phyloP scores from a whole-genome alignment of 2,888 invertebrate genomes.

The Chirona hameri region DNA sequence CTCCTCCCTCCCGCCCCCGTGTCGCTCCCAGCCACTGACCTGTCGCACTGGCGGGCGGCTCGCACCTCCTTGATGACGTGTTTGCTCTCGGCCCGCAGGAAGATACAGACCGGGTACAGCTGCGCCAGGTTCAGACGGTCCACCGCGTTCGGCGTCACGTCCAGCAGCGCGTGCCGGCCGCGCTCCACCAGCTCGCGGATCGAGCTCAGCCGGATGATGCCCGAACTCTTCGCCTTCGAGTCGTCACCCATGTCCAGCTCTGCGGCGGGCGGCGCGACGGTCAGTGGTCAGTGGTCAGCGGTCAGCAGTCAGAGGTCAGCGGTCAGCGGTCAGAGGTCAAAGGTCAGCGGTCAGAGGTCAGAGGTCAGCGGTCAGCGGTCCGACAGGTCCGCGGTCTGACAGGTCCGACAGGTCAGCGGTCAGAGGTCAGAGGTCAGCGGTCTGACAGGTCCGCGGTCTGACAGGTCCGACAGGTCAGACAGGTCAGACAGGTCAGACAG shows the following conservation, averaged over 20 bases:
- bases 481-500: too few relatives aligned
- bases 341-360: too few relatives aligned
- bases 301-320: too few relatives aligned
- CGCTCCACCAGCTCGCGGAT: constrained; percentile 90
- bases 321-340: too few relatives aligned
- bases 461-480: too few relatives aligned
- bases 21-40: neutral
- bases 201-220: constrained; percentile 86
- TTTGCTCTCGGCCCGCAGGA: constrained; percentile 90
- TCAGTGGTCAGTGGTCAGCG: too few relatives aligned
- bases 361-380: too few relatives aligned
- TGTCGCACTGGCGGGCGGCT: constrained; percentile 65
- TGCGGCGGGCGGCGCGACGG: constrained; percentile 24
- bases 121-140: constrained; percentile 96
- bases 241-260: constrained; percentile 44
- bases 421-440: too few relatives aligned
- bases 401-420: too few relatives aligned
- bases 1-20: constrained; percentile 49
- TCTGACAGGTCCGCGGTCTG: too few relatives aligned
- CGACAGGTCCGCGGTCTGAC: too few relatives aligned
- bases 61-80: constrained; percentile 90
- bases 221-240: constrained; percentile 44
- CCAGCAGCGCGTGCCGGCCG: constrained; percentile 89
- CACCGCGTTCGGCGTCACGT: constrained; percentile 95
- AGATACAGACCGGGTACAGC: constrained; percentile 95